These are phyloP conservation scores for Scarus forsteni DNA, from an alignment of 2,797 vertebrate species.

Conservation along the genomic window DNA sequence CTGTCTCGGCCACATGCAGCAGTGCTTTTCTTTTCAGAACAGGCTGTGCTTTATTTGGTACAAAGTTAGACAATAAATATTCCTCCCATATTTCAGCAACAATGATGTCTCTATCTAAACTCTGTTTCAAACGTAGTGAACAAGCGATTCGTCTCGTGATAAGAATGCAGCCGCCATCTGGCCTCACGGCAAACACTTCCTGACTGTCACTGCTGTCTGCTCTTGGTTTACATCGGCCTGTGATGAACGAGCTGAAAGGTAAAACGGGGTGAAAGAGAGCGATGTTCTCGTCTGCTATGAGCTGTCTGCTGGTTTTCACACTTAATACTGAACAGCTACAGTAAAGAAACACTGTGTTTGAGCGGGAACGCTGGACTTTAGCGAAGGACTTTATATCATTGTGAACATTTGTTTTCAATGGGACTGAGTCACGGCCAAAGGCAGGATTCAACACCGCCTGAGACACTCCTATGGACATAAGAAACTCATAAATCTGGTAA, in stretches of 20 bases:
- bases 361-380: too few species aligned
- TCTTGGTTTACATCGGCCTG: background rate
- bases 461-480: too few species aligned
- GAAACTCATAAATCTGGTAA: too few species aligned
- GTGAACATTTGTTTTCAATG: background rate
- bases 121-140: background rate
- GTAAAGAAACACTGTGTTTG: background rate
- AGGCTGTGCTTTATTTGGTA: too few species aligned
- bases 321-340: background rate
- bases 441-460: background rate
- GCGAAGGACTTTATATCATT: too few species aligned
- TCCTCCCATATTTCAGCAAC: background rate
- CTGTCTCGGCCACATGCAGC: background rate
- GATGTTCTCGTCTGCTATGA: background rate
- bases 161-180: slow-evolving; percentile 1
- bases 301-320: background rate
- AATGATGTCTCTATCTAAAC: background rate
- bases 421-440: background rate
- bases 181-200: slow-evolving; percentile 5
- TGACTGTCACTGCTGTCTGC: background rate
- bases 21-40: too few species aligned
- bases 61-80: too few species aligned
- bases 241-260: background rate
- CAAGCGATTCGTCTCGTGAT: background rate
- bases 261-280: background rate